Conservation (phyloP, 2,888 invertebrate genomes). For the Ditula angustiorana region DNA sequence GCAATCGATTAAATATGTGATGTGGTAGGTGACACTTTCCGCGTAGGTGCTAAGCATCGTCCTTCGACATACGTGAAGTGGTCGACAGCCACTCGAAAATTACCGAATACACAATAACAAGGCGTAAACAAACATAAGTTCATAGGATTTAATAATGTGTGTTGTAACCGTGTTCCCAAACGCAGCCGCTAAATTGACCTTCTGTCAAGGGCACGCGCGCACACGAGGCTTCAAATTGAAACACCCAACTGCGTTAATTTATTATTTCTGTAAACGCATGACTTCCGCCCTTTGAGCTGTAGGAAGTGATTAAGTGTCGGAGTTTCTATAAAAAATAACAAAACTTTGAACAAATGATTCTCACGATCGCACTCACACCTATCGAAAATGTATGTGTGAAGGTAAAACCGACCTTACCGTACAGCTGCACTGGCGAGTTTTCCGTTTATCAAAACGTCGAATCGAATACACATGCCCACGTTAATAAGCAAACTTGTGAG, state of each 20-base stretch:
- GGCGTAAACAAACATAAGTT: conserved; percentile 64
- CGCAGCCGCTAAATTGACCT: conserved; percentile 72
- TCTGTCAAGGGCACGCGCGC: conserved; percentile 68
- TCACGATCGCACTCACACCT: conserved; percentile 69
- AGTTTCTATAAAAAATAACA: conserved; percentile 73
- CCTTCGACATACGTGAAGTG: conserved; percentile 69
- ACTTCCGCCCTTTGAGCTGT: conserved; percentile 82
- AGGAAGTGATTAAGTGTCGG: conserved; percentile 81
- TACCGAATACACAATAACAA: conserved; percentile 70
- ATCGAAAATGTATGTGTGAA: conserved; percentile 63
- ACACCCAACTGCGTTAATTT: conserved; percentile 74
- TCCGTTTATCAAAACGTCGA: conserved; percentile 33
- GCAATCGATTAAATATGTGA: conserved; percentile 39
- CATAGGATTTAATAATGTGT: conserved; percentile 65
- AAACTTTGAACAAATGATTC: conserved; percentile 72
- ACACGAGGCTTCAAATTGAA: conserved; percentile 65
- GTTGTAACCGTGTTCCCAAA: conserved; percentile 69
- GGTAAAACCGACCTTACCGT: conserved; percentile 56
- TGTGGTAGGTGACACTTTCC: conserved; percentile 43
- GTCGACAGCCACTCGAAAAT: conserved; percentile 73
- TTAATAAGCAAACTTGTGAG: conserved; percentile 22
- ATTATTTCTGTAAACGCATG: conserved; percentile 77
- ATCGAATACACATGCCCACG: conserved; percentile 15
- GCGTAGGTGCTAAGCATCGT: conserved; percentile 48
- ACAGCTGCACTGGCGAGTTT: conserved; percentile 48